Evolutionary conservation across 2,113 vertebrate species (phyloP).

Genomic region (Cryptomyrus ogoouensis): DNA sequence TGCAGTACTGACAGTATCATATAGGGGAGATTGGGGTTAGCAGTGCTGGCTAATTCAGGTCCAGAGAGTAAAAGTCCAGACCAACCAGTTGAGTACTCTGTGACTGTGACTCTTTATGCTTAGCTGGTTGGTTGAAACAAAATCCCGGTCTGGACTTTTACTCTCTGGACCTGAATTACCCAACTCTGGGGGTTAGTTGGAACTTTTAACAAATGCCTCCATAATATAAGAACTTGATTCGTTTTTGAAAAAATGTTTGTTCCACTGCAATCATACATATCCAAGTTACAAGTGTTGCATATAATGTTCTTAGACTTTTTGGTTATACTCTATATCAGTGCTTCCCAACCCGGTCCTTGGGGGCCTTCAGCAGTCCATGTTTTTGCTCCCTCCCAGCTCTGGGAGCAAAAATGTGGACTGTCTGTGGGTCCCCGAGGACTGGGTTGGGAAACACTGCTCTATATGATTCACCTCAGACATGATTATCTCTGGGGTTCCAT

Average conservation of each 20-base stretch:
- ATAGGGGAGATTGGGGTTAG: neutral
- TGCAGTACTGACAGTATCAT: neutral
- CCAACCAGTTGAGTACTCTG: no score
- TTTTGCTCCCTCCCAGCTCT: neutral
- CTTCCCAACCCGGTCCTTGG: neutral
- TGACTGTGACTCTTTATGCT: no score
- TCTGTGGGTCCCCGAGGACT: neutral
- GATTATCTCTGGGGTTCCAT: neutral
- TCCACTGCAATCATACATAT: neutral
- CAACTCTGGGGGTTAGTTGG: neutral
- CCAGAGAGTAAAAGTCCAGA: no score
- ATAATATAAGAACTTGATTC: neutral
- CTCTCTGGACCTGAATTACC: no score
- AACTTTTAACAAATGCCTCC: neutral
- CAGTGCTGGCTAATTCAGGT: no score
- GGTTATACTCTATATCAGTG: neutral
- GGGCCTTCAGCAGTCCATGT: neutral
- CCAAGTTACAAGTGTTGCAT: neutral
- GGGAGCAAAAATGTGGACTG: neutral
- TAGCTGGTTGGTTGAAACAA: no score
- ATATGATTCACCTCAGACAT: neutral
- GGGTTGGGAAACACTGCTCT: neutral
- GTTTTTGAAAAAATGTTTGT: neutral
- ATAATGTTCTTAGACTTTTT: neutral
- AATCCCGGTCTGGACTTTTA: no score